Evolutionary conservation across 2,888 invertebrate species (phyloP).

Genomic region (Stenoptilia bipunctidactyla): DNA sequence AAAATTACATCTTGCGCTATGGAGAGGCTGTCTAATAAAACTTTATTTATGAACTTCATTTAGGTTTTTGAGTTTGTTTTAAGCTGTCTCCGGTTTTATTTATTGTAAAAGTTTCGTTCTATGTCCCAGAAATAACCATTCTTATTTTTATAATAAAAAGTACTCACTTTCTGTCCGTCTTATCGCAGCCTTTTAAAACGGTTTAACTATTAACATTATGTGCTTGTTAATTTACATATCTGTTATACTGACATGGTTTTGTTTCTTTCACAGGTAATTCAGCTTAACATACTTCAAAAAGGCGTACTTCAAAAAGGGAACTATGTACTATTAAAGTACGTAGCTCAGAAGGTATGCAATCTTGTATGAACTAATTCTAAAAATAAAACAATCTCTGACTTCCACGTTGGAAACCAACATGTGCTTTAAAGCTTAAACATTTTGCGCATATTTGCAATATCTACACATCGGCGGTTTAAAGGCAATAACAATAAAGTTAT

Average conservation of each 20-base stretch:
- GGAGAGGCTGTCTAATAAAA: neutral
- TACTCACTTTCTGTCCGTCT: too few relatives aligned
- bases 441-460: slow-evolving; percentile 9
- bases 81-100: neutral
- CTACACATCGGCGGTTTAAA: slow-evolving; percentile 16
- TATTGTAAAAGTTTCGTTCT: neutral
- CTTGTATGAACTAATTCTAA: too few relatives aligned
- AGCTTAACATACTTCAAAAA: neutral
- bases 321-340: too few relatives aligned
- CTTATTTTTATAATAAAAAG: too few relatives aligned
- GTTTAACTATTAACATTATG: too few relatives aligned
- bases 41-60: neutral
- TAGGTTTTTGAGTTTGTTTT: neutral
- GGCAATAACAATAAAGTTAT: slow-evolving; percentile 41
- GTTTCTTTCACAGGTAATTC: slow-evolving; percentile 17
- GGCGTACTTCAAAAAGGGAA: too few relatives aligned
- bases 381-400: too few relatives aligned
- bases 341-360: too few relatives aligned
- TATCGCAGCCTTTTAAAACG: too few relatives aligned
- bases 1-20: neutral
- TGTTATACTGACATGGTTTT: slow-evolving; percentile 16
- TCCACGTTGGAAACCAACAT: neutral
- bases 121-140: too few relatives aligned
- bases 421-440: neutral
- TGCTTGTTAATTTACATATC: neutral